Evolutionary conservation across 2,113 vertebrate species (phyloP).

Genomic region (Agelaius phoeniceus): DNA sequence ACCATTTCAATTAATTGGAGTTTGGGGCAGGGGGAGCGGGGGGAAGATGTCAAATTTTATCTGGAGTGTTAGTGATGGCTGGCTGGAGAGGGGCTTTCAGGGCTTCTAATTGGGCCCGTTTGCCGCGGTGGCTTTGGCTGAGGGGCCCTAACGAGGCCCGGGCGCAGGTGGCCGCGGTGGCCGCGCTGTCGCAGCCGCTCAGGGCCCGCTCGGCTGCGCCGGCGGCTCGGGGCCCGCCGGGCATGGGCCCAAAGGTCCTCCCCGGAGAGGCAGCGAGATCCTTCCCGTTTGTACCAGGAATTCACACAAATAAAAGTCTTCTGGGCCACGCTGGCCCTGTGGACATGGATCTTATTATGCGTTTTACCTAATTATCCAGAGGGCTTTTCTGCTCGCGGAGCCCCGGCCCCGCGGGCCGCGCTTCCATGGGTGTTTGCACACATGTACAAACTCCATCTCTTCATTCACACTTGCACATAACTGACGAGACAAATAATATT

Average conservation of each 20-base stretch:
- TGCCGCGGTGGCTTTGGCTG: constrained; percentile 57
- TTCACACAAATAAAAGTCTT: constrained; percentile 19
- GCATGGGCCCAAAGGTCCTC: background rate
- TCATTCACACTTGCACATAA: constrained; percentile 6
- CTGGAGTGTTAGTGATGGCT: constrained; percentile 72
- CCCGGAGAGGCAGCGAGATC: background rate
- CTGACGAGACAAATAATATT: constrained; percentile 33
- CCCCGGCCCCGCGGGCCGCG: rapidly evolving
- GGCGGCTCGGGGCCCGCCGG: constrained; percentile 73
- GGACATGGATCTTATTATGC: constrained; percentile 63
- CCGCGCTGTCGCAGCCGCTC: constrained; percentile 81
- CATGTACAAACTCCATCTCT: background rate
- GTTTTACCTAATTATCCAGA: constrained; percentile 23
- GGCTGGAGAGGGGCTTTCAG: constrained; percentile 78
- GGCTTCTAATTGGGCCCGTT: constrained; percentile 85
- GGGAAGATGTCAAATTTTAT: constrained; percentile 79
- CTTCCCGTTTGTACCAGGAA: background rate
- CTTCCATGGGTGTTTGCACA: background rate
- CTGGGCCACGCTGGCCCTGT: background rate
- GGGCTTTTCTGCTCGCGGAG: background rate
- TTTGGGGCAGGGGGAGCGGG: constrained; percentile 30
- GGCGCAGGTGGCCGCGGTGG: constrained; percentile 78
- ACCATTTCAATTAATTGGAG: constrained; percentile 80
- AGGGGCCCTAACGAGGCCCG: background rate
- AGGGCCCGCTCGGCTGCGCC: constrained; percentile 82